Base-by-base conservation (phyloP, 2,888 invertebrate genomes). In the Brenthis hecate region DNA sequence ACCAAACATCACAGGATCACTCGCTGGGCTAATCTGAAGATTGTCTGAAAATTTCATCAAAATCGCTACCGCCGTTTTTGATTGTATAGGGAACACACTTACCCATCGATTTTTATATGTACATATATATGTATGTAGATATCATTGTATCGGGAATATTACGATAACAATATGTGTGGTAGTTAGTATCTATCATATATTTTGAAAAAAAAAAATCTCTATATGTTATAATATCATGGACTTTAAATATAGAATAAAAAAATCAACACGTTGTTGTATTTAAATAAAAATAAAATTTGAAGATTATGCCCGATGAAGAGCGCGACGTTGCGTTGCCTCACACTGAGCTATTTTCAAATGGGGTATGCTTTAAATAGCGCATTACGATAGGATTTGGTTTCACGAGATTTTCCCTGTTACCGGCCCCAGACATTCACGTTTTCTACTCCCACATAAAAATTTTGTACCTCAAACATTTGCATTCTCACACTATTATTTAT, bases 351-450 rank as follows among this genome's bases (percentile, higher is more conserved):
- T 92, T 92, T 92, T 87, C 88, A 88, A 87, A 90, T 86, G 86
- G 88, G 92, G 90, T 92, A 91, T 89, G 91, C 91, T 92, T 90
- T 88, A 92, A 92, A 92, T 92, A 92, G 92, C 89, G 82, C 86
- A 91, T 92, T 89, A 91, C 92, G 92, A 91, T 92, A 91, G 92
- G 87, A 92, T 92, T 92, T 91, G 87, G 91, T 92, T 92, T 92
- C 92, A 92, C 88, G 81, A 89, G 88, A 88, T 92, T 92, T 92
- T 90, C 90, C 89, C 90, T 86, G 86, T 88, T 89, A 86, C 81
- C 86, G 85, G 85, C 87, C 83, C 79, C 84, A 73, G 75, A 79
- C 79, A 80, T 86, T 84, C 83, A 80, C 85, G 84, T 82, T 84
- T 43, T 82, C 81, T 80, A 79, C 82, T 85, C 89, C 89, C 88